These are phyloP conservation scores for Nebria ingens DNA, from an alignment of 1,140 invertebrate species.

Conservation along the genomic window DNA sequence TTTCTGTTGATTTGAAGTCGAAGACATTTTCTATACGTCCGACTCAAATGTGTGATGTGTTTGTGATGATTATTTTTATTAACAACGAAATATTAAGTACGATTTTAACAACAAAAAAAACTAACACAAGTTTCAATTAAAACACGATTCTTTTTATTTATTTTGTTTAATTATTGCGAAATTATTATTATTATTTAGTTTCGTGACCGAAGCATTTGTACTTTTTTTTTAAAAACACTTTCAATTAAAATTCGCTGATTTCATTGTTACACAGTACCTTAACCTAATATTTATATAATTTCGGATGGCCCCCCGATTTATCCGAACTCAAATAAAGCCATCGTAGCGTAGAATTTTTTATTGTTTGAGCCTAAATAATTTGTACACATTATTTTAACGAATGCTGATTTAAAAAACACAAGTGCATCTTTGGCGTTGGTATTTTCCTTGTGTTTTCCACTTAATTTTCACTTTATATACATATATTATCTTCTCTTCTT, in stretches of 20 bases:
- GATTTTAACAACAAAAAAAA: not conserved
- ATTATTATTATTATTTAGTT: too few relatives aligned
- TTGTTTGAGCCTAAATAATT: constrained; percentile 16
- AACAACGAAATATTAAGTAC: not conserved
- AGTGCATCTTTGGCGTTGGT: not conserved
- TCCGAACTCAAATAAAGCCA: constrained; percentile 35
- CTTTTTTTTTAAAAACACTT: too few relatives aligned
- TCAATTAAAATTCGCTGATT: constrained; percentile 1
- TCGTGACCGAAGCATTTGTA: too few relatives aligned
- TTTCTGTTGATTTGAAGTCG: constrained; percentile 23
- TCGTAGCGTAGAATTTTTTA: constrained; percentile 20
- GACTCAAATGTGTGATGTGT: not conserved
- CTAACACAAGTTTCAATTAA: too few relatives aligned
- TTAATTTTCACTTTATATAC: too few relatives aligned
- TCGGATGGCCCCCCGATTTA: constrained; percentile 17
- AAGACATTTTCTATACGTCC: constrained; percentile 30
- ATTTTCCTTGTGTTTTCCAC: too few relatives aligned
- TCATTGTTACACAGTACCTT: too few relatives aligned
- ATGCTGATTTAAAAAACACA: constrained; percentile 10
- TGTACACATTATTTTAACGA: constrained; percentile 12
- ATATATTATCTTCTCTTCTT: too few relatives aligned
- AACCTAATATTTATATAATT: too few relatives aligned
- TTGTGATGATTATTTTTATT: not conserved
- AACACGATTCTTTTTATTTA: too few relatives aligned
- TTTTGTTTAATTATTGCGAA: too few relatives aligned